phyloP scores from a whole-genome alignment of 2,113 vertebrate species.

The Ptilorrhoa leucosticta region DNA sequence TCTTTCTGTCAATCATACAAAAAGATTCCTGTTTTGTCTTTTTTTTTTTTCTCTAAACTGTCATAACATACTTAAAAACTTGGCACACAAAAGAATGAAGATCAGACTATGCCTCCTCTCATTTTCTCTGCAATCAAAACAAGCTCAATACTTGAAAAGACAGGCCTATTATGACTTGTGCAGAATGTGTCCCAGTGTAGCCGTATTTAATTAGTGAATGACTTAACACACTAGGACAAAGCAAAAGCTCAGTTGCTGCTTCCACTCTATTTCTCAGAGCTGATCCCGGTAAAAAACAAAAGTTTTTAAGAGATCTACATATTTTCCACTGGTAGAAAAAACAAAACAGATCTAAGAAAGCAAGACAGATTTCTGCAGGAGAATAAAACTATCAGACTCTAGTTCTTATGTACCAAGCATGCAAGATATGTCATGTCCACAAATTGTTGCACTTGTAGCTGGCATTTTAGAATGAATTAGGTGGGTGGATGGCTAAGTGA shows the following conservation, averaged over 20 bases:
- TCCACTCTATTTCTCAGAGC: not conserved
- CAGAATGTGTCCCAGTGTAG: not conserved
- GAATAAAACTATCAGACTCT: not conserved
- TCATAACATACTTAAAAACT: not conserved
- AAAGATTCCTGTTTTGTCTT: not conserved
- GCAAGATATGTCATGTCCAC: not conserved
- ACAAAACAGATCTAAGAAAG: not conserved
- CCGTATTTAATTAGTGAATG: not conserved
- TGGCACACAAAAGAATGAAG: not conserved
- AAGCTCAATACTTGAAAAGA: not conserved
- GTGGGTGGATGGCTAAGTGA: not conserved
- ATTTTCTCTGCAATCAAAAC: slow-evolving; percentile 18
- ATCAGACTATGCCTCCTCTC: not conserved
- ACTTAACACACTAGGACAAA: not conserved
- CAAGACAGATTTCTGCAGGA: not conserved
- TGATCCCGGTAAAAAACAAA: not conserved
- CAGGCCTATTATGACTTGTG: not conserved
- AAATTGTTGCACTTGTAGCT: slow-evolving; percentile 6
- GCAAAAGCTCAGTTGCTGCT: not conserved
- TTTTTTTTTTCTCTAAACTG: not conserved
- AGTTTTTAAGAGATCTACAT: not conserved
- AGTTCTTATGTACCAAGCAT: not conserved
- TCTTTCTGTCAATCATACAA: slow-evolving; percentile 1
- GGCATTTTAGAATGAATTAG: slow-evolving; percentile 1
- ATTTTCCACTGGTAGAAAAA: not conserved